These are phyloP conservation scores for Monarcha castaneiventris DNA, from an alignment of 2,113 vertebrate species.

Conservation along the genomic window DNA sequence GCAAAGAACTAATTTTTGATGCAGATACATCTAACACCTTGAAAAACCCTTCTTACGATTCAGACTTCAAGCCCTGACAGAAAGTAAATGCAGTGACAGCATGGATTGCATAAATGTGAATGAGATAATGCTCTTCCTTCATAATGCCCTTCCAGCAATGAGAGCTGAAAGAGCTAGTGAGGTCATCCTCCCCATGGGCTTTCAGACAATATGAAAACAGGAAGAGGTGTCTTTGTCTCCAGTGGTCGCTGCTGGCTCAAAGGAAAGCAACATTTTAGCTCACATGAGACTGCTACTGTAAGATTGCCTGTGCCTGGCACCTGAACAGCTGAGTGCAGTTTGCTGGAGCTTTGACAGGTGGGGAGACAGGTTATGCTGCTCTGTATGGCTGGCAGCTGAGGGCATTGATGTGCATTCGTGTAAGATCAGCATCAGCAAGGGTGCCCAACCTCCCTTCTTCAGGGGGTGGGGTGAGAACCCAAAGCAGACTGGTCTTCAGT, in stretches of 20 bases:
- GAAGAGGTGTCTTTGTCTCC: background rate
- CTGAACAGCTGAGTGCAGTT: background rate
- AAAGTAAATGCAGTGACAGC: background rate
- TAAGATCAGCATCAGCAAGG: background rate
- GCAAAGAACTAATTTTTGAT: background rate
- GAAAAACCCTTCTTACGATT: background rate
- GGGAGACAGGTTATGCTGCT: background rate
- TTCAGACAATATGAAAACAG: background rate
- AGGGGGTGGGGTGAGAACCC: background rate
- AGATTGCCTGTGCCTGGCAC: background rate
- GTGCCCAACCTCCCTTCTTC: background rate
- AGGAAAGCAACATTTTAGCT: background rate
- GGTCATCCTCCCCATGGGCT: fast-evolving
- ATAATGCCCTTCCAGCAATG: background rate
- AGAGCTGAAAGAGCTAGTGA: background rate
- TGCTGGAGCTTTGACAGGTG: background rate
- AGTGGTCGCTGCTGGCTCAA: background rate
- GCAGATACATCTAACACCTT: background rate
- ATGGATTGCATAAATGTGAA: background rate
- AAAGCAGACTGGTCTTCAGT: background rate
- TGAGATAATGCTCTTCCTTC: background rate
- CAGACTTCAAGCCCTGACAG: fast-evolving
- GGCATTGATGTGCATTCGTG: background rate
- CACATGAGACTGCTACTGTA: background rate
- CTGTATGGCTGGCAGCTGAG: background rate